Evolutionary conservation across 2,113 vertebrate species (phyloP).

Genomic region (Cottus gobio): DNA sequence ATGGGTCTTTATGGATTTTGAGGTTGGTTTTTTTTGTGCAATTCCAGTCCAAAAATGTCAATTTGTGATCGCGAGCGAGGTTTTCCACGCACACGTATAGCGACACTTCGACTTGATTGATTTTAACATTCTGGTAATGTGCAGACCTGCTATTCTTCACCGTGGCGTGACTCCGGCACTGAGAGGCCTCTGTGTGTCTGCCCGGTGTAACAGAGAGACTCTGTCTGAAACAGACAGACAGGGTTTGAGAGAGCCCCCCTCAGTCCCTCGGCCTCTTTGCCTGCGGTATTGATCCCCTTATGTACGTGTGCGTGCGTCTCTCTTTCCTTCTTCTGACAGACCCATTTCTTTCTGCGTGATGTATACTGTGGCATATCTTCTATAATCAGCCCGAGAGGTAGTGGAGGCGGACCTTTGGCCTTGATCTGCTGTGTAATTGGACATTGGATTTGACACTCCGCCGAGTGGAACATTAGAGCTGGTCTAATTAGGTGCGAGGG

Average conservation of each 20-base stretch:
- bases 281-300: conserved; percentile 69
- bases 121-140: conserved; percentile 80
- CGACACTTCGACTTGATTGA: conserved; percentile 59
- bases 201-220: conserved; percentile 72
- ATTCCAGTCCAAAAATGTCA: not conserved
- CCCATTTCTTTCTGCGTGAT: conserved; percentile 54
- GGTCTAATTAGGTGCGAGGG: conserved; percentile 82
- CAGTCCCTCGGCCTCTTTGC: conserved; percentile 58
- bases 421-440: conserved; percentile 83
- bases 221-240: conserved; percentile 71
- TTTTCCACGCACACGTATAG: conserved; percentile 3
- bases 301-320: conserved; percentile 33
- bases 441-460: conserved; percentile 81
- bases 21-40: not conserved
- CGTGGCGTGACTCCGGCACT: conserved; percentile 68
- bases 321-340: conserved; percentile 58
- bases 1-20: not conserved
- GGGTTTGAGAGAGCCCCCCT: conserved; percentile 65
- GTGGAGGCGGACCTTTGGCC: conserved; percentile 81
- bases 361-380: conserved; percentile 68
- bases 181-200: conserved; percentile 73
- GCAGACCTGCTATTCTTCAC: conserved; percentile 69
- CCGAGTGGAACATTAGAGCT: conserved; percentile 82
- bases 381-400: conserved; percentile 77
- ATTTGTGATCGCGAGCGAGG: not conserved